Percentiles rank a stretch among this genome's conserved stretches.
phyloP scores from a whole-genome alignment of 2,888 invertebrate species.

The Drosophila monieri region DNA sequence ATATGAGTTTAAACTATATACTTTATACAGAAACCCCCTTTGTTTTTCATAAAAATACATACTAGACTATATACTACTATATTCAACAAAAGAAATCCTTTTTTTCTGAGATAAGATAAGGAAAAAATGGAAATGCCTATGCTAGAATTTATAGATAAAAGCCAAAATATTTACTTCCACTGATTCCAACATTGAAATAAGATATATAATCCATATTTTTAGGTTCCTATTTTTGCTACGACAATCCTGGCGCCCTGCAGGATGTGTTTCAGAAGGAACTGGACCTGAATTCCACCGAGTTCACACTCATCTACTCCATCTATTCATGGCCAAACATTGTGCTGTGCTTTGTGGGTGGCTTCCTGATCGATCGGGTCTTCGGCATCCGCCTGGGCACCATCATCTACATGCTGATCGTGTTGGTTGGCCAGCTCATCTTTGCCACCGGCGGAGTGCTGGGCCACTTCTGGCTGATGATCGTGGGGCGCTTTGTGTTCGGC shows the following conservation, averaged over 20 bases:
- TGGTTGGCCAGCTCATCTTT: constrained; percentile 95
- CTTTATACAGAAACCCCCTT: not conserved
- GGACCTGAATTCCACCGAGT: constrained; percentile 91
- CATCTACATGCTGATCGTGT: constrained; percentile 94
- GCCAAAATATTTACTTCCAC: not conserved
- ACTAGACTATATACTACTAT: not conserved
- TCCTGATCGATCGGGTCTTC: constrained; percentile 96
- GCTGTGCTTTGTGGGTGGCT: constrained; percentile 97
- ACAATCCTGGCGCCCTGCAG: constrained; percentile 96
- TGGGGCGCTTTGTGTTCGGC: constrained; percentile 97
- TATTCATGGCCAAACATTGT: constrained; percentile 99
- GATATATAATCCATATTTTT: not conserved
- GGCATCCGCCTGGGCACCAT: constrained; percentile 96
- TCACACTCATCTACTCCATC: constrained; percentile 94
- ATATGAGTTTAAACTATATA: too few relatives aligned
- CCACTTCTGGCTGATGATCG: constrained; percentile 94
- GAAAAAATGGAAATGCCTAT: not conserved
- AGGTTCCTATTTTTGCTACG: constrained; percentile 99
- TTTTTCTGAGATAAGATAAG: not conserved
- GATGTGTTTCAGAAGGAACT: constrained; percentile 93
- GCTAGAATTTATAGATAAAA: not conserved
- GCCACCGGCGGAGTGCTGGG: constrained; percentile 92
- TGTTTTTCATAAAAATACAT: not conserved
- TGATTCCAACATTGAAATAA: not conserved
- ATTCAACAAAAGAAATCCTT: not conserved